A percentile compares a stretch with the other conserved stretches of the same genome.
These are phyloP conservation scores for Circaetus cinerascens DNA, from an alignment of 2,113 vertebrate species.

Conservation along the genomic window DNA sequence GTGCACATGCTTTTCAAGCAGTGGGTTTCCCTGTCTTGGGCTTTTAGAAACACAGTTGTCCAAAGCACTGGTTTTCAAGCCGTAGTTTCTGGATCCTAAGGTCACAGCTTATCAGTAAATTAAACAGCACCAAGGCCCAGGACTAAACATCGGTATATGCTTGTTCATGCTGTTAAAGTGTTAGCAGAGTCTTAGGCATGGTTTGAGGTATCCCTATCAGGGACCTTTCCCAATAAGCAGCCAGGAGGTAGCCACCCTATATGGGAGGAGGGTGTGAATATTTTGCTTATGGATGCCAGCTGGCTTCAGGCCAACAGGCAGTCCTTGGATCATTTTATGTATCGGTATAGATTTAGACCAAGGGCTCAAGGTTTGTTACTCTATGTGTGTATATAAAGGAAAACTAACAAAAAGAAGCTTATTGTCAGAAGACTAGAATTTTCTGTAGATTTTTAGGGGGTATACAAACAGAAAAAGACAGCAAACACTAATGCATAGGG, in stretches of 20 bases:
- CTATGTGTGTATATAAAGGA: not conserved
- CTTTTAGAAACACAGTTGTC: not conserved
- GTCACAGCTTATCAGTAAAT: not conserved
- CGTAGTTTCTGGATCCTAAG: not conserved
- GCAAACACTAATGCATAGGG: not conserved
- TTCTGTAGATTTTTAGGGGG: not conserved
- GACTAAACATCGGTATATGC: not conserved
- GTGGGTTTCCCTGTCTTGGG: fast-evolving
- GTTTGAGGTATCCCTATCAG: not conserved
- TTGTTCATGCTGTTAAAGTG: not conserved
- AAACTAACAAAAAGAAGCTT: not conserved
- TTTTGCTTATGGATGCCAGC: not conserved
- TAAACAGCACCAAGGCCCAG: not conserved
- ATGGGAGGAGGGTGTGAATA: not conserved
- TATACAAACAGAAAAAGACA: not conserved
- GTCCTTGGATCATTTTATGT: not conserved
- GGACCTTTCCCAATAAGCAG: not conserved
- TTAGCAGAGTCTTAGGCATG: not conserved
- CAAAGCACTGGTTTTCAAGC: not conserved
- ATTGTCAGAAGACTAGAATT: not conserved
- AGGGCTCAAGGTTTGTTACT: not conserved
- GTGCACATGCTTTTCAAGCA: not conserved
- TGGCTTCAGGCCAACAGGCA: not conserved
- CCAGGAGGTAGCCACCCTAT: not conserved
- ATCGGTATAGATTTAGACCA: not conserved